Base-by-base conservation (phyloP, 2,113 vertebrate species). In the Colius striatus region DNA sequence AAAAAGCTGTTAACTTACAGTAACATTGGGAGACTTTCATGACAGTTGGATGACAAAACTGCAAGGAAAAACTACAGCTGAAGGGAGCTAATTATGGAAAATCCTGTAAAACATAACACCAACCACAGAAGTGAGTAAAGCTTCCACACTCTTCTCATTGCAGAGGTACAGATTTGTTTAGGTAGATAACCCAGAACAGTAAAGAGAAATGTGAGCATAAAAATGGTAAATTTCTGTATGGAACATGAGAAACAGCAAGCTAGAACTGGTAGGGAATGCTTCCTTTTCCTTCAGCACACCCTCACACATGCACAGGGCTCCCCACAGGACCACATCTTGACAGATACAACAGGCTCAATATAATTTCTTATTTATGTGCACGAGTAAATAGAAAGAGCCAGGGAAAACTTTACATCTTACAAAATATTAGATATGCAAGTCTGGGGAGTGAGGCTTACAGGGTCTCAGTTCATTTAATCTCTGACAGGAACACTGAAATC, bases 341-440 rank as follows among this genome's bases (percentile, higher is more conserved):
- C 48, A 92, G 38, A 27, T 29, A 29, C 14, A 48, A 60, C 6
- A 58, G 41, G 68, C 58, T 86, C 84, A 84, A 58, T 43, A 21
- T 43, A 27, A 63, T 82, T 74, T 73, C 66, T 92, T 90, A 79
- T 65, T 92, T 90, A 72, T 60, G 58, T 72, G 63, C 36, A 72
- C 57, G 75, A 67, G 19, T 30, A 75, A 91, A 93, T 30, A 89
- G 51, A 67, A 78, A 50, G 30, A 43, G 13, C 25, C 6, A 2
- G 48, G 51, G 75, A 65, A 90, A 75, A 72, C 17, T 29, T 61
- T 68, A 72, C 11, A 38, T 57, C 58, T 72, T 68, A 60, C 1
- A 2, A 30, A 82, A 34, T 47, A 67, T 57, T 60, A 72, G 71
- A 51, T 72, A 32, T 45, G 62, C 54, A 72, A 61, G 74, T 16